These are phyloP conservation scores for Esox niger DNA, from an alignment of 2,113 vertebrate genomes.

Conservation along the genomic window DNA sequence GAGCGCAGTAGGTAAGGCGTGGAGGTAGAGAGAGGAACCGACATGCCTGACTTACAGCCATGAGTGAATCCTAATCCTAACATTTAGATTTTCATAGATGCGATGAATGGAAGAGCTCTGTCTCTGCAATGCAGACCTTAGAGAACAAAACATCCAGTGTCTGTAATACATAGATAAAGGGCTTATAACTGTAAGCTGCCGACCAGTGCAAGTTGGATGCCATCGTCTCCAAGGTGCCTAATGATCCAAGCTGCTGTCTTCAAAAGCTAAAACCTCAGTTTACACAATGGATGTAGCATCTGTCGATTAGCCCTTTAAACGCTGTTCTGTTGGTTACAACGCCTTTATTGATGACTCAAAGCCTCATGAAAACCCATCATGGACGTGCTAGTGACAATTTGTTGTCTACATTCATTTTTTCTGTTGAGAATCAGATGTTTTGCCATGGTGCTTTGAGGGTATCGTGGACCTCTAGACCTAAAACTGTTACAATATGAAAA, in stretches of 20 bases:
- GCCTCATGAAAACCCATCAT: too few species aligned
- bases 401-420: too few species aligned
- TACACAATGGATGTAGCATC: too few species aligned
- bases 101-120: constrained; percentile 24
- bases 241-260: too few species aligned
- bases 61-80: not conserved
- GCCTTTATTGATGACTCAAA: too few species aligned
- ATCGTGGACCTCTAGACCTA: not conserved
- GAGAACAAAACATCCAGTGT: not conserved
- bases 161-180: not conserved
- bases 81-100: constrained; percentile 5
- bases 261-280: too few species aligned
- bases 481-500: not conserved
- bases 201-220: not conserved
- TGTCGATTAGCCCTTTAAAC: too few species aligned
- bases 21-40: not conserved
- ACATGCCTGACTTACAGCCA: not conserved
- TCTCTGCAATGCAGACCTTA: not conserved
- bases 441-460: too few species aligned
- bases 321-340: too few species aligned
- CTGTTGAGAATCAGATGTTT: too few species aligned
- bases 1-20: not conserved
- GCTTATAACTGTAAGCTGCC: constrained; percentile 9
- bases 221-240: not conserved
- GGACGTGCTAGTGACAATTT: too few species aligned